Evolutionary conservation across 2,113 vertebrate genomes (phyloP), one percentile per base, ranked within the genome.

Genomic region (Scartelaos histophorus): DNA sequence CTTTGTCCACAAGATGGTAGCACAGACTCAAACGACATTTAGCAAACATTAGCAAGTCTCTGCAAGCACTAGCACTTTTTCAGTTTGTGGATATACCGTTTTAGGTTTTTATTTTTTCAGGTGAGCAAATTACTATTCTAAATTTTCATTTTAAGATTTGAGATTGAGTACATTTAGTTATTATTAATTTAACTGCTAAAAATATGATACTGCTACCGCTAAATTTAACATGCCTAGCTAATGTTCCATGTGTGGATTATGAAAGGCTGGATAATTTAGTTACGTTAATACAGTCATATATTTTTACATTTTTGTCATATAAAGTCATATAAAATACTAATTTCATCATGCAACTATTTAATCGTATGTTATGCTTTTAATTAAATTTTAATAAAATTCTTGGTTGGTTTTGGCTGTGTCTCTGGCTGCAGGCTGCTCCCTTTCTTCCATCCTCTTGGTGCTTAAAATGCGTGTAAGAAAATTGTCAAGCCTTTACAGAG

Each of bases 381-480:
- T 49, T 47, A 13, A 1, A 0, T 47, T 49, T 49, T 17, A 49
- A 49, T 49, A 3, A 17, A 49, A 49, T 5, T 17, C 3, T 17
- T 49, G 16, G 47, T 49, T 49, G 47, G 21, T 56, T 5, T 19
- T 22, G 15, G 16, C 51, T 19, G 83, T 54, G 67, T 3, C 61
- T 56, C 1, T 29, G 46, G 49, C 49, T 58, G 53, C n/a, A 9
- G 7, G 53, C 67, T 38, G 53, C 54, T 75, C 51, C 29, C 34
- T 0, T 21, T 74, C 69, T 76, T 77, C 79, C 78, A 81, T 81
- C 72, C 83, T 66, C 73, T 75, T 80, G 0, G 78, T 85, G 83
- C 85, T 84, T 69, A 84, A 84, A 82, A 89, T 90, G 89, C 85
- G 70, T 88, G 87, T 5, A 70, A 75, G 13, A 77, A 53, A 34